Evolutionary conservation across 2,797 vertebrate species (phyloP).

Genomic region (Hydrocynus forskahlii): DNA sequence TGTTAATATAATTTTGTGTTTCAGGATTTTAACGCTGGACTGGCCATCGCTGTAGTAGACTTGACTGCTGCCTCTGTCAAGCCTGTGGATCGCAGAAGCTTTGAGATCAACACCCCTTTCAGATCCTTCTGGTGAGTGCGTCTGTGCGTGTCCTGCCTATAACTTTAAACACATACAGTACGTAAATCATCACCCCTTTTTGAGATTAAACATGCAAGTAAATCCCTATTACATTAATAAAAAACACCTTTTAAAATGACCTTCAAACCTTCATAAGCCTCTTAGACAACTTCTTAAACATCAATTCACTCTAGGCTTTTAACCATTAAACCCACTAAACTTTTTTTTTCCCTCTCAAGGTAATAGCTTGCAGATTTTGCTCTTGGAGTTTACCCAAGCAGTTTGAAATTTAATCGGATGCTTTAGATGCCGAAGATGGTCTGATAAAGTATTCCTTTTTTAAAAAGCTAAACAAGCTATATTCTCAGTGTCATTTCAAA

Average conservation of each 20-base stretch:
- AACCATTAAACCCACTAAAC: slow-evolving; percentile 17
- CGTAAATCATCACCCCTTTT: slow-evolving; percentile 10
- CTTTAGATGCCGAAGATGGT: neutral
- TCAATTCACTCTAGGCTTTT: slow-evolving; percentile 17
- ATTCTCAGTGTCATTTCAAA: too few species aligned
- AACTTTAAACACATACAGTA: neutral
- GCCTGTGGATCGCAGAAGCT: slow-evolving; percentile 85
- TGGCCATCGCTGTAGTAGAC: slow-evolving; percentile 87
- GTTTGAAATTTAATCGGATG: neutral
- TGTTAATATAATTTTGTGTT: slow-evolving; percentile 7
- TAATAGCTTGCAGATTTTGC: neutral
- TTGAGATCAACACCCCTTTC: slow-evolving; percentile 96
- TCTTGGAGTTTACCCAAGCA: neutral
- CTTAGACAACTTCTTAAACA: slow-evolving; percentile 43
- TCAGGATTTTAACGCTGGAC: slow-evolving; percentile 89
- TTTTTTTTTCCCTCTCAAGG: slow-evolving; percentile 1
- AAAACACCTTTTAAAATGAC: slow-evolving; percentile 45
- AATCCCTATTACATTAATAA: slow-evolving; percentile 33
- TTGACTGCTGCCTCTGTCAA: slow-evolving; percentile 90
- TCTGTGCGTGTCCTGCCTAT: neutral
- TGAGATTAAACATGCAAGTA: slow-evolving; percentile 27
- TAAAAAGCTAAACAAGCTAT: too few species aligned
- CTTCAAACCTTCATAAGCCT: slow-evolving; percentile 57
- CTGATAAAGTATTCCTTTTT: neutral
- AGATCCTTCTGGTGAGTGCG: slow-evolving; percentile 90